A percentile compares a stretch with the other conserved stretches of the same genome.
phyloP scores from a whole-genome alignment of 2,888 invertebrate genomes.

The Diarsia rubi region DNA sequence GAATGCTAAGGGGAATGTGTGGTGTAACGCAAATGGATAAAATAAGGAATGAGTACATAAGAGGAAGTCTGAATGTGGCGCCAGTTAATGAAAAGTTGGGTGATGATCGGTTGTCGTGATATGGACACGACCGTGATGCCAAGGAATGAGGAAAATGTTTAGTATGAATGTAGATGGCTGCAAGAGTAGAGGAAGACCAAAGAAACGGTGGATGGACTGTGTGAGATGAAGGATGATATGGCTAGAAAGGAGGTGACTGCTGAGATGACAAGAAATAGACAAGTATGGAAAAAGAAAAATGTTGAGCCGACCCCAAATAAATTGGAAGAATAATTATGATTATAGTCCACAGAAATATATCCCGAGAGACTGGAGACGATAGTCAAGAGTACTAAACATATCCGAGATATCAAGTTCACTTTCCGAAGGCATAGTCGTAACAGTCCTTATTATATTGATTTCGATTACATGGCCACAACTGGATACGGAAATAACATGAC shows the following conservation, averaged over 20 bases:
- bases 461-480: conserved; percentile 28
- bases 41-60: too few relatives aligned
- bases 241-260: neutral
- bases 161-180: too few relatives aligned
- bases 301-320: neutral
- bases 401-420: conserved; percentile 32
- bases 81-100: too few relatives aligned
- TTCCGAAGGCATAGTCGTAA: conserved; percentile 33
- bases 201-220: too few relatives aligned
- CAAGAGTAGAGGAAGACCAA: too few relatives aligned
- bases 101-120: too few relatives aligned
- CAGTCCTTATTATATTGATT: conserved; percentile 39
- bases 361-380: conserved; percentile 42
- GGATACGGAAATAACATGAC: conserved; percentile 41
- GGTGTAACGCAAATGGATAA: too few relatives aligned
- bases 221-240: neutral
- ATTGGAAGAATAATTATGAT: neutral
- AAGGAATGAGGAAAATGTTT: too few relatives aligned
- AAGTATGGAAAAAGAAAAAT: neutral
- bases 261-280: neutral
- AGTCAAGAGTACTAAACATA: conserved; percentile 11
- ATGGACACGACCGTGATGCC: too few relatives aligned
- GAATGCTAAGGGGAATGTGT: too few relatives aligned
- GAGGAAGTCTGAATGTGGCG: too few relatives aligned
- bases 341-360: conserved; percentile 42